phyloP scores from a whole-genome alignment of 2,888 invertebrate species.

The Smittia sp. region DNA sequence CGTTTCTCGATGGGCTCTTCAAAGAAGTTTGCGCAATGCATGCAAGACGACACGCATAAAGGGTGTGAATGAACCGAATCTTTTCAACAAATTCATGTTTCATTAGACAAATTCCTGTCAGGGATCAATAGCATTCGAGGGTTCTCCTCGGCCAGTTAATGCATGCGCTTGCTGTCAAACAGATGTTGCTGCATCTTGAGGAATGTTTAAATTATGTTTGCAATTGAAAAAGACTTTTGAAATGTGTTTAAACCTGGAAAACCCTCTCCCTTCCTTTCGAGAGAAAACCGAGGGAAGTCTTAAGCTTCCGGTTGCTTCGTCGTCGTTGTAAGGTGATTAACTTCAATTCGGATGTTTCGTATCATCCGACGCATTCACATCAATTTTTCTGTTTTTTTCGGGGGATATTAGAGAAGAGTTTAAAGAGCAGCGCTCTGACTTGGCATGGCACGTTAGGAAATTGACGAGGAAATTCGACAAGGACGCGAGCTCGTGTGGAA shows the following conservation, averaged over 20 bases:
- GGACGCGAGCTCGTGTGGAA: too few relatives aligned
- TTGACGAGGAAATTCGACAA: too few relatives aligned
- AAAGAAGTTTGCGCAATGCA: background rate
- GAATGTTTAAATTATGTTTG: conserved; percentile 3
- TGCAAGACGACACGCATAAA: background rate
- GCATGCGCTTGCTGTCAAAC: background rate
- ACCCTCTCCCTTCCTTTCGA: background rate
- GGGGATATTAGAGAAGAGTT: background rate
- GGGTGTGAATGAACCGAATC: background rate
- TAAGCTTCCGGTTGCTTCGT: background rate
- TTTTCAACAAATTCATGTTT: conserved; percentile 4
- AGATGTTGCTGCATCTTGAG: conserved; percentile 16
- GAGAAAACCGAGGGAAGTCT: background rate
- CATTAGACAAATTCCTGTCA: conserved; percentile 30
- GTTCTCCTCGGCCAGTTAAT: background rate
- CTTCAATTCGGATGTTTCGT: background rate
- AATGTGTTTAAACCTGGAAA: background rate
- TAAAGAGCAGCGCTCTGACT: too few relatives aligned
- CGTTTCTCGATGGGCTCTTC: background rate
- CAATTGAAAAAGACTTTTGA: background rate
- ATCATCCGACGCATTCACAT: conserved; percentile 4
- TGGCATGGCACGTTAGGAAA: too few relatives aligned
- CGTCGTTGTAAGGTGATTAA: conserved; percentile 15
- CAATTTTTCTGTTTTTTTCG: background rate
- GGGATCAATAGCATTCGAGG: conserved; percentile 20